Evolutionary conservation across 2,888 invertebrate species (phyloP).

Genomic region (Allolobophora icterica): DNA sequence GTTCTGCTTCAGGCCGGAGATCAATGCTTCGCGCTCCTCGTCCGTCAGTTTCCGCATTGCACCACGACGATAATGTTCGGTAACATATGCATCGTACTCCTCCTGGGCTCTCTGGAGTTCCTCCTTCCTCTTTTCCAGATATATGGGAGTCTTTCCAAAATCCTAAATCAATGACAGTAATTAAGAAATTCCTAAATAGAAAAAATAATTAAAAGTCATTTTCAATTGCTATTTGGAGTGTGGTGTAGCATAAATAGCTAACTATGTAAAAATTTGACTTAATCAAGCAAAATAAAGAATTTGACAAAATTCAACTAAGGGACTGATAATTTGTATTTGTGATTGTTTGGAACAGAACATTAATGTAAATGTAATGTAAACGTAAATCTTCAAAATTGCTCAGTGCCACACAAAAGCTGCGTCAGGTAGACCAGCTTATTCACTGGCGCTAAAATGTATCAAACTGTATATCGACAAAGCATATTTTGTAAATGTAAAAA

Average conservation of each 20-base stretch:
- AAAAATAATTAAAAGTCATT: not conserved
- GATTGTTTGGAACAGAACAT: too few relatives aligned
- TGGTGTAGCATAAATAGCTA: not conserved
- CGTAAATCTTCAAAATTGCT: too few relatives aligned
- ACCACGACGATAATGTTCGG: constrained; percentile 60
- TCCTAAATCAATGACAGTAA: constrained; percentile 54
- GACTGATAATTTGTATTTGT: not conserved
- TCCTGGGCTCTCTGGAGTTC: constrained; percentile 63
- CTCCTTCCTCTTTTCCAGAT: constrained; percentile 69
- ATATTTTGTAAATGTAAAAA: too few relatives aligned
- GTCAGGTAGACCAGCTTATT: too few relatives aligned
- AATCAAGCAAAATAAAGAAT: not conserved
- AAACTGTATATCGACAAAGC: too few relatives aligned
- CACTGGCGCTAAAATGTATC: too few relatives aligned
- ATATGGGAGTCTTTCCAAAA: constrained; percentile 77
- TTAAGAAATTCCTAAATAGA: too few relatives aligned
- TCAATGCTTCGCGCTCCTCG: constrained; percentile 57
- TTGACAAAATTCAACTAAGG: not conserved
- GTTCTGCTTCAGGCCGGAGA: constrained; percentile 71
- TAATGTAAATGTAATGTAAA: too few relatives aligned
- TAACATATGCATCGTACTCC: constrained; percentile 63
- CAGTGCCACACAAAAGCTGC: too few relatives aligned
- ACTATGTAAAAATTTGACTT: not conserved
- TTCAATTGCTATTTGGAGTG: not conserved
- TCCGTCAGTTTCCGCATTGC: constrained; percentile 61